phyloP scores from a whole-genome alignment of 2,888 invertebrate species.

The Tetragonula carbonaria region DNA sequence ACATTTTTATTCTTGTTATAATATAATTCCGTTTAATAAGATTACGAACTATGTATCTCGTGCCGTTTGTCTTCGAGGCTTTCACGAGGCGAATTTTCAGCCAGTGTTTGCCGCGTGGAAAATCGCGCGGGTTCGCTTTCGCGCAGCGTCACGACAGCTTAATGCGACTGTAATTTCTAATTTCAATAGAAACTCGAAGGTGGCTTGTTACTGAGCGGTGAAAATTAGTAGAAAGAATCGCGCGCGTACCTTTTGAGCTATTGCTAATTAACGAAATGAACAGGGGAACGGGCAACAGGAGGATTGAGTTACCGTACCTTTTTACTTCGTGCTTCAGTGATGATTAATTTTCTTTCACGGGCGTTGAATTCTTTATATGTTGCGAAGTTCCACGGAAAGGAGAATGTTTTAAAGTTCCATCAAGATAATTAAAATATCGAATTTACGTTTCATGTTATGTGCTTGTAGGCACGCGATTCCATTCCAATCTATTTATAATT shows the following conservation, averaged over 20 bases:
- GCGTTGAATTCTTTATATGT: not conserved
- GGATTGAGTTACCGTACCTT: too few species aligned
- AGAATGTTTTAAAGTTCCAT: too few species aligned
- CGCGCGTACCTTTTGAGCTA: not conserved
- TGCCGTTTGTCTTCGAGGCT: too few species aligned
- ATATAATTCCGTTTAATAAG: too few species aligned
- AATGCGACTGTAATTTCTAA: conserved; percentile 15
- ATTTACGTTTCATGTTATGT: too few species aligned
- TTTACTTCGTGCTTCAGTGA: not conserved
- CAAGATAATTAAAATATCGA: too few species aligned
- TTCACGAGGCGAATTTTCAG: not conserved
- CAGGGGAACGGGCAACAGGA: not conserved
- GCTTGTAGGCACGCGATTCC: too few species aligned
- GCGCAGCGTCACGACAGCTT: not conserved
- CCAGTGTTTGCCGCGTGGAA: not conserved
- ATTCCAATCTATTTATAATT: too few species aligned
- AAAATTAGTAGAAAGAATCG: conserved; percentile 1
- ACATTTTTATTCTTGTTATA: too few species aligned
- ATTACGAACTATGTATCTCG: too few species aligned
- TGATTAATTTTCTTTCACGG: not conserved
- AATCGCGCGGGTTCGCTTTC: not conserved
- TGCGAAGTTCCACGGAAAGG: too few species aligned
- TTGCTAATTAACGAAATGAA: not conserved
- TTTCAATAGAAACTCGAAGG: not conserved
- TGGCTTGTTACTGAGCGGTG: not conserved